Evolutionary conservation across 2,113 vertebrate species (phyloP), one percentile per base, ranked within the genome.

Genomic region (Calypte anna): DNA sequence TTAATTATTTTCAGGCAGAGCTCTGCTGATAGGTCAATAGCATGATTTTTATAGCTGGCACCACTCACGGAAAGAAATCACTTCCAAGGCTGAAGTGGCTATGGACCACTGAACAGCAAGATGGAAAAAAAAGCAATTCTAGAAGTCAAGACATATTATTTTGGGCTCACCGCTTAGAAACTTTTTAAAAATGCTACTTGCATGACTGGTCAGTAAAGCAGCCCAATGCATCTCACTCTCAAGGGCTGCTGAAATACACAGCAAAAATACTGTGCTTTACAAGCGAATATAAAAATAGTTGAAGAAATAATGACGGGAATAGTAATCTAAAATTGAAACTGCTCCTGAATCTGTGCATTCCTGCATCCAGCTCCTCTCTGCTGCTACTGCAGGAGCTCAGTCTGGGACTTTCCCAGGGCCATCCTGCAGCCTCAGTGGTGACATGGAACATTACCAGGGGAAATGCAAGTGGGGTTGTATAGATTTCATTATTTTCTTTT

Each of bases 1-100:
- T 77, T 33, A 74, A 80, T 77, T 94, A 36, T 86, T 88, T 88
- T 82, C 50, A 82, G 73, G 33, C 15, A 83, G 36, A 93, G 86
- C 31, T 81, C 64, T 72, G 61, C 44, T 61, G 19, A 27, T 61
- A 81, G 67, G 53, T 86, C 68, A 76, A 70, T 5, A 61, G 38
- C 7, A 4, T 40, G 38, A 90, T 40, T 85, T 93, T 93, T 74
- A 86, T 6, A 82, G 51, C 46, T 94, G 64, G 86, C 22, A 91
- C 40, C 50, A 81, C 22, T 63, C 38, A 63, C 4, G 16, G 27
- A 70, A 74, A 91, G 53, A 82, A 95, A 86, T 51, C 55, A 31
- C 9, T 73, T 77, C 18, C 31, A 83, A 70, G 33, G 48, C 43
- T 74, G 20, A 94, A 87, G 59, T 40, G 44, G 64, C 61, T 85